A percentile compares a stretch with the other conserved stretches of the same genome.
Conservation (phyloP, 1,140 invertebrate genomes). For the Eriocheir sinensis region DNA sequence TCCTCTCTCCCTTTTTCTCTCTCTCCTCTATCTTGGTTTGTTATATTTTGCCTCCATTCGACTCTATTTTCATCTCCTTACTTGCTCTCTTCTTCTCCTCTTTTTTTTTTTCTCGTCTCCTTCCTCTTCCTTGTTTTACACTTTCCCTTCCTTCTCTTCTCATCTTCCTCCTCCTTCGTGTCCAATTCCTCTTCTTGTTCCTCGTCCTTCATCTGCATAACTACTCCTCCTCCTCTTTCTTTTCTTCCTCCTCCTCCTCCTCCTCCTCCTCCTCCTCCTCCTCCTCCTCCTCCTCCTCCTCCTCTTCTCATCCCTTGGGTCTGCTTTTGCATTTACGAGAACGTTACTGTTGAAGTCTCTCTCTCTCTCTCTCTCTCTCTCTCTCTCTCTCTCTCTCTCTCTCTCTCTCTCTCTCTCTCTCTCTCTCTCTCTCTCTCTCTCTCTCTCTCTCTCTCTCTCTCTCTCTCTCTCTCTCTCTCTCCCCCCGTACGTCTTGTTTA, state of each 20-base stretch:
- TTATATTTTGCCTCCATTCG: too few species aligned
- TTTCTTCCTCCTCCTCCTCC: constrained; percentile 9
- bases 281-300: constrained; percentile 1
- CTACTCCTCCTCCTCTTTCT: neutral
- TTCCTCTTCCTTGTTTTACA: too few species aligned
- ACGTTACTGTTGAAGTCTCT: neutral
- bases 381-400: constrained; percentile 31
- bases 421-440: constrained; percentile 7
- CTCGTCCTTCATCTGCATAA: too few species aligned
- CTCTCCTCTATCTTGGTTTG: too few species aligned
- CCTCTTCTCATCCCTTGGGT: neutral
- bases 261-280: neutral
- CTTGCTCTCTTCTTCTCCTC: too few species aligned
- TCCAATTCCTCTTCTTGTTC: too few species aligned
- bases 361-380: constrained; percentile 34
- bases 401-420: neutral
- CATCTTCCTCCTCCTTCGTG: too few species aligned
- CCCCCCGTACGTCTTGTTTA: neutral
- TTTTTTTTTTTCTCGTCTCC: too few species aligned
- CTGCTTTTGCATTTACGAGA: neutral
- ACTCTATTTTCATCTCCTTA: too few species aligned
- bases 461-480: neutral
- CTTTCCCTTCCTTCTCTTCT: too few species aligned
- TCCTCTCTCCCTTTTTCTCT: too few species aligned
- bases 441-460: constrained; percentile 29